Percentiles rank a stretch among this genome's conserved stretches.
Conservation (phyloP, 2,888 invertebrate species). For the Trypoxylon attenuatum region DNA sequence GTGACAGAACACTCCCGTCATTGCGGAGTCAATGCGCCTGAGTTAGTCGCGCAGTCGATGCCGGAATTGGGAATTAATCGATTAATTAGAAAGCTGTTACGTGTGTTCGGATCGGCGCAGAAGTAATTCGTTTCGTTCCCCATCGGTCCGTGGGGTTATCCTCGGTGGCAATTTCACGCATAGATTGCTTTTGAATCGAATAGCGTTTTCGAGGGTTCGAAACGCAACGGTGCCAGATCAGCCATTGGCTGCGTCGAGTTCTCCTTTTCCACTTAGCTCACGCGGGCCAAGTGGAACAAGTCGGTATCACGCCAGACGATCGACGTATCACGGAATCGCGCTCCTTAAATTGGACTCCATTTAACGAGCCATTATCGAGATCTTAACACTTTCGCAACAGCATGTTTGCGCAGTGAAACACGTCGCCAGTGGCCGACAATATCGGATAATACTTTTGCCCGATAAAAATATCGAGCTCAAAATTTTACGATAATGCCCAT, state of each 20-base stretch:
- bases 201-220: conserved; percentile 40
- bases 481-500: too few species aligned
- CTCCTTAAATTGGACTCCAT: not conserved
- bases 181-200: conserved; percentile 52
- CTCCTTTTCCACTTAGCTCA: not conserved
- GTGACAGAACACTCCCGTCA: too few species aligned
- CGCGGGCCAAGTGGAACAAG: conserved; percentile 1
- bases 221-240: conserved; percentile 18
- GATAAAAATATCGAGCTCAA: too few species aligned
- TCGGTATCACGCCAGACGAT: not conserved
- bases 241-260: not conserved
- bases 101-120: conserved; percentile 31
- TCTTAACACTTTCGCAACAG: too few species aligned
- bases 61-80: conserved; percentile 52
- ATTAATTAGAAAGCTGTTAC: conserved; percentile 57
- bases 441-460: too few species aligned
- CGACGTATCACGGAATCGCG: not conserved
- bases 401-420: too few species aligned
- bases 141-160: conserved; percentile 16
- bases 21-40: too few species aligned
- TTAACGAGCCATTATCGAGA: too few species aligned
- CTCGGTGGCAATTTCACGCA: conserved; percentile 48
- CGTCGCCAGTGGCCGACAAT: too few species aligned
- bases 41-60: too few species aligned
- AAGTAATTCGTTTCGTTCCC: conserved; percentile 48